Conservation (phyloP, 53 echinoderm and acorn worm genomes). For the Stichopus horrens region DNA sequence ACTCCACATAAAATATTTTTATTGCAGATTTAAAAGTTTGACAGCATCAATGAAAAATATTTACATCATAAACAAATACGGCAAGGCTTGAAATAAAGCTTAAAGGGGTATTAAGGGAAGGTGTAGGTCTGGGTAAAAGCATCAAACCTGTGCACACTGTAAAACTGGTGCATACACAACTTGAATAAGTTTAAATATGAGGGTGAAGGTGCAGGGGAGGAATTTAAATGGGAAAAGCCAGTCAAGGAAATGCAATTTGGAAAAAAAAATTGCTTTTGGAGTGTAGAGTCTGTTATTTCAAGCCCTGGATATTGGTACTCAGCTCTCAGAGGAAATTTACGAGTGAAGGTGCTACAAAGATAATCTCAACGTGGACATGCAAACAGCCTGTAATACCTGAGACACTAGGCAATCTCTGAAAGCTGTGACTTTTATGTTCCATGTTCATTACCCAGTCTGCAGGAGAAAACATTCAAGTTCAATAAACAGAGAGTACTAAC, state of each 20-base stretch:
- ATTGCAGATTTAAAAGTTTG: neutral
- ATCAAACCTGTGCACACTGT: too few relatives aligned
- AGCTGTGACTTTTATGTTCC: constrained; percentile 12
- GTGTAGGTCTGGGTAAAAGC: too few relatives aligned
- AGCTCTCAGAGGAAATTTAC: neutral
- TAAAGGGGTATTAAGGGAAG: neutral
- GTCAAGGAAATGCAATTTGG: too few relatives aligned
- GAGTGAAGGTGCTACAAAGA: neutral
- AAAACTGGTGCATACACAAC: too few relatives aligned
- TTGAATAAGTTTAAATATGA: too few relatives aligned
- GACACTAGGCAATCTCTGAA: constrained; percentile 6
- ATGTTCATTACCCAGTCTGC: constrained; percentile 38
- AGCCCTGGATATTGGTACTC: neutral
- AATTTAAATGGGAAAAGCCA: too few relatives aligned
- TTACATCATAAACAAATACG: neutral
- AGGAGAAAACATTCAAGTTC: constrained; percentile 4
- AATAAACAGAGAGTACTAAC: neutral
- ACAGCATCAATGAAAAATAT: neutral
- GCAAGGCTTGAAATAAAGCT: neutral
- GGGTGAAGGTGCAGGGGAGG: too few relatives aligned
- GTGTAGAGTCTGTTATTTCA: neutral
- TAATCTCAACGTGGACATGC: neutral
- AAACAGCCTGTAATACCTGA: neutral
- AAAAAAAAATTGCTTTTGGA: too few relatives aligned
- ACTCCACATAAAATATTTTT: neutral